Conservation (phyloP, 1,140 invertebrate genomes). For the Plodia interpunctella region DNA sequence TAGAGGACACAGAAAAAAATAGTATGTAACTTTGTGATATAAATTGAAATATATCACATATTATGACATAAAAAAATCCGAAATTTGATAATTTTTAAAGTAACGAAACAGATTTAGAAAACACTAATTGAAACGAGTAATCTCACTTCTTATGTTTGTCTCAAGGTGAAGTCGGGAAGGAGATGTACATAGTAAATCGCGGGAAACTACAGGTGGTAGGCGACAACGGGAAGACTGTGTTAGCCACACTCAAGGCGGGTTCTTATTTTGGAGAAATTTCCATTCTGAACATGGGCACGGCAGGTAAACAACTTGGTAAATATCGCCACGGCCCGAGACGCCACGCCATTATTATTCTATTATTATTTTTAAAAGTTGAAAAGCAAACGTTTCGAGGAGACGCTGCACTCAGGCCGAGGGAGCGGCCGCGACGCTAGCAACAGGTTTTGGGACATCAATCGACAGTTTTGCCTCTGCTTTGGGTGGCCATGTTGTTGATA, state of each 20-base stretch:
- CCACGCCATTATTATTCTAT: constrained; percentile 73
- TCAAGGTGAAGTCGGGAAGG: constrained; percentile 97
- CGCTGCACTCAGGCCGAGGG: constrained; percentile 75
- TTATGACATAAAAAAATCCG: too few species aligned
- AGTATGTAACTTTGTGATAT: too few species aligned
- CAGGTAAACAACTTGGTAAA: constrained; percentile 97
- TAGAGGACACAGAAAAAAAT: too few species aligned
- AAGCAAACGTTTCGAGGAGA: constrained; percentile 72
- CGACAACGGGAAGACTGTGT: constrained; percentile 96
- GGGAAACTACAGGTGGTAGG: constrained; percentile 97
- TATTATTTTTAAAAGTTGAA: constrained; percentile 59
- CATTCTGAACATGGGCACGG: constrained; percentile 99
- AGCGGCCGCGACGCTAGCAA: constrained; percentile 66
- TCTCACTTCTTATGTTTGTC: constrained; percentile 21
- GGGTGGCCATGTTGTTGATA: constrained; percentile 11
- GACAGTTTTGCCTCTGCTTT: neutral
- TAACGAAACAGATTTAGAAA: neutral
- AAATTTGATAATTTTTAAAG: too few species aligned
- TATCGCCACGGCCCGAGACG: constrained; percentile 81
- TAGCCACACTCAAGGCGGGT: constrained; percentile 97
- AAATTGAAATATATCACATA: too few species aligned
- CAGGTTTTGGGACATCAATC: constrained; percentile 70
- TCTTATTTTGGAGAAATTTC: constrained; percentile 99
- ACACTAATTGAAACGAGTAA: too few species aligned
- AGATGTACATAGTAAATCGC: constrained; percentile 99